A percentile compares a stretch with the other conserved stretches of the same genome.
phyloP scores from a whole-genome alignment of 2,888 invertebrate species.

The Diploptera punctata region DNA sequence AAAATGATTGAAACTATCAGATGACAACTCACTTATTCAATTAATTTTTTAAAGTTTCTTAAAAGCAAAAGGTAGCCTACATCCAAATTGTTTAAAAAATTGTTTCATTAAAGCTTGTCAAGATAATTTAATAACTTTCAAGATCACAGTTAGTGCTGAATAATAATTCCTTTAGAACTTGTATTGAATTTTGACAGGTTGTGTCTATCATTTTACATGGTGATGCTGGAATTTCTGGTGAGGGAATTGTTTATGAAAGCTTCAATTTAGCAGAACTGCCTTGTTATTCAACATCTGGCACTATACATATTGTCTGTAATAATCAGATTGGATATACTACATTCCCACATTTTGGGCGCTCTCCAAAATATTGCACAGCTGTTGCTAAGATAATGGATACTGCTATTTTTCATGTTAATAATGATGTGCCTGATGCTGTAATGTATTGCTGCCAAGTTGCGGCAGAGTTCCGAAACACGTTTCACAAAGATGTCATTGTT shows the following conservation, averaged over 20 bases:
- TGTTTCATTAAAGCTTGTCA: too few relatives aligned
- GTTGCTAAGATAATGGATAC: slow-evolving; percentile 91
- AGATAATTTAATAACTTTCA: too few relatives aligned
- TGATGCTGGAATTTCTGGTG: slow-evolving; percentile 67
- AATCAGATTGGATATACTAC: slow-evolving; percentile 89
- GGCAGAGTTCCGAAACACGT: slow-evolving; percentile 81
- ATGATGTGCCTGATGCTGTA: slow-evolving; percentile 93
- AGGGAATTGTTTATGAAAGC: slow-evolving; percentile 67
- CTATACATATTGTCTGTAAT: slow-evolving; percentile 66
- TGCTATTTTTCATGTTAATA: slow-evolving; percentile 95
- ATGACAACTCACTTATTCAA: too few relatives aligned
- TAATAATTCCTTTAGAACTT: too few relatives aligned
- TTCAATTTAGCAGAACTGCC: slow-evolving; percentile 65
- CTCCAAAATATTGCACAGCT: slow-evolving; percentile 89
- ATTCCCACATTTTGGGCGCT: slow-evolving; percentile 84
- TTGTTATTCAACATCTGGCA: slow-evolving; percentile 64
- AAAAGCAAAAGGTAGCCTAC: too few relatives aligned
- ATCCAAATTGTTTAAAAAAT: too few relatives aligned
- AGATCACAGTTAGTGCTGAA: too few relatives aligned
- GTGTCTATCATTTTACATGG: slow-evolving; percentile 67
- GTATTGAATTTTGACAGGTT: slow-evolving; percentile 55
- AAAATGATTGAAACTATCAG: too few relatives aligned
- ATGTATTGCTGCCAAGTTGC: slow-evolving; percentile 88
- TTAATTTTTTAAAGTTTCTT: too few relatives aligned
- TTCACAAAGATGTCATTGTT: slow-evolving; percentile 85